Evolutionary conservation across 1,140 invertebrate genomes (phyloP), one percentile per base, ranked within the genome.

Genomic region (Trachymyrmex cornetzi): DNA sequence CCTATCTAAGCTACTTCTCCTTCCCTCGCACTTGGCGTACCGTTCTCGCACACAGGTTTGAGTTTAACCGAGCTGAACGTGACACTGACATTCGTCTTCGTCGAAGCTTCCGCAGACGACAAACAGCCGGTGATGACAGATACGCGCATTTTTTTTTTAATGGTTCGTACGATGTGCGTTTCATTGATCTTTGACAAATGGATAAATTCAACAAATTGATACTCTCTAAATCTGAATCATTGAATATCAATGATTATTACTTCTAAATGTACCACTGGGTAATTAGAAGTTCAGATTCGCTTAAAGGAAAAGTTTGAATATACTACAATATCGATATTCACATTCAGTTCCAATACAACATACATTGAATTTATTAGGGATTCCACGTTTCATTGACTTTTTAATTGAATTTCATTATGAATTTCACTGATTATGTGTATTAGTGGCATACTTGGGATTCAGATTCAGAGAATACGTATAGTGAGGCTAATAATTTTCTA

Each of bases 41-140:
- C 30, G 14, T 53, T 27, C 34, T 64, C 55, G 12, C 77, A 16
- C 77, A 16, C 63, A 19, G 22, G 48, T 2, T 38, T 63, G 48
- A 50, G 69, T 66, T 66, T 69, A 69, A 63, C 22, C 48, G 64
- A 67, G 64, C 34, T 66, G 80, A 57, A 77, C 75, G 71, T 34
- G 74, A 87, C 79, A 63, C 55, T 71, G 50, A 64, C 81, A 82
- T 88, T 90, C 82, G 74, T 90, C 85, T 80, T 90, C 66, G 59
- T 90, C 77, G 64, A 77, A 64, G 63, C 34, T 81, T 30, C 48
- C 48, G 48, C 24, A 5, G 27, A 79, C 38, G 53, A 79, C 38
- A 69, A 69, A 69, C 66, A 48, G 7, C 11, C 27, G 44, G 19
- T 44, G 11, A 50, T 66, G 44, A 66, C 22, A 30, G 12, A 64